Base-by-base conservation (phyloP, 2,113 vertebrate species). In the Pithys albifrons region DNA sequence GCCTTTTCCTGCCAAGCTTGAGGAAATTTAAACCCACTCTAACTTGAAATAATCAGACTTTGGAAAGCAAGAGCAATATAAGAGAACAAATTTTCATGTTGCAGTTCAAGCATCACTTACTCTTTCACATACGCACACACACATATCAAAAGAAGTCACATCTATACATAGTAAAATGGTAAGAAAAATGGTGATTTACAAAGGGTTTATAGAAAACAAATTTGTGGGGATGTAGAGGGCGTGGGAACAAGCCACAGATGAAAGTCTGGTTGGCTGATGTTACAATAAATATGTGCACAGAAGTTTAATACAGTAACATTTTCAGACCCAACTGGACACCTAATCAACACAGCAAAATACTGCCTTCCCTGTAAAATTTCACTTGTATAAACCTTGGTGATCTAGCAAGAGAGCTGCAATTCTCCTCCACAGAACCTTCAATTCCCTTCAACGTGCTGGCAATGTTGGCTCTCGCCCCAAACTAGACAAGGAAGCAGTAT, bases 191-290 rank as follows among this genome's bases (percentile, higher is more conserved):
- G 31, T 29, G 2, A 27, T 54, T 79, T 65, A 79, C 12, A 35
- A 80, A 73, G 19, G 9, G 3, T 35, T 76, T 74, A 55, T 0
- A 1, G n/a, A 79, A 91, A 85, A 70, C 27, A 57, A 45, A 71
- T 49, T 39, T 20, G n/a, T 19, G 1, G 1, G 10, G 28, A 43
- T 1, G 5, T 29, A 16, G 3, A 69, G 29, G 7, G 35, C 2
- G 16, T 5, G 6, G 33, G 16, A 64, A 29, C 4, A 72, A 87
- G 85, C 19, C 54, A 67, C 28, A 89, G 61, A 58, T 61, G 19
- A 15, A 85, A 72, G 25, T 7, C 49, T 69, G 10, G 15, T 16
- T 65, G 45, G 79, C 45, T 48, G 22, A 39, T 33, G 37, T 12
- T 23, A 70, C 31, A 69, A 28, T 9, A 81, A 95, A 20, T 31